phyloP scores from a whole-genome alignment of 1,140 invertebrate genomes.

The Aphelenchoides fujianensis region DNA sequence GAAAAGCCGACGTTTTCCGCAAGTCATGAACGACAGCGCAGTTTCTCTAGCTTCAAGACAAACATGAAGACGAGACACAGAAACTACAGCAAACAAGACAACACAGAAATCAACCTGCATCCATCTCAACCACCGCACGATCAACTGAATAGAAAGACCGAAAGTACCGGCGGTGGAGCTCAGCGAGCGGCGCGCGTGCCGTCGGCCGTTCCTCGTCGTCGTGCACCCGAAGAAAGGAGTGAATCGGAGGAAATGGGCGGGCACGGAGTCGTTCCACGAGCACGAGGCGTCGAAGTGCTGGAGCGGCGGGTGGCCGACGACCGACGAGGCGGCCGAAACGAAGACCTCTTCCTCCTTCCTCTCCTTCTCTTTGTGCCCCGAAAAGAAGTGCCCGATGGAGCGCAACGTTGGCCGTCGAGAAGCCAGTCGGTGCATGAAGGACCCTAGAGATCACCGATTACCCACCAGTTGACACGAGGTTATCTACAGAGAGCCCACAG shows the following conservation, averaged over 20 bases:
- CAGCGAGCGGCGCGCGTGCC: not conserved
- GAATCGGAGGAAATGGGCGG: not conserved
- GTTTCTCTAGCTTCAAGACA: not conserved
- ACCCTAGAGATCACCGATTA: no score
- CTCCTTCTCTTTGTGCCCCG: no score
- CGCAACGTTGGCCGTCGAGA: not conserved
- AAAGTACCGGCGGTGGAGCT: not conserved
- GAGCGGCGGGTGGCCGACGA: not conserved
- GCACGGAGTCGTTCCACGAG: slow-evolving; percentile 2
- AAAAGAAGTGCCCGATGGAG: not conserved
- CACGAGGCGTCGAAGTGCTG: not conserved
- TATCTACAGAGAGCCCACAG: no score
- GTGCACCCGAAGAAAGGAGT: slow-evolving; percentile 8
- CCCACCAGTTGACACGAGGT: no score
- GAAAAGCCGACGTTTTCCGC: no score
- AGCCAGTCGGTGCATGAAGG: not conserved
- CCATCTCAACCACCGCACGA: no score
- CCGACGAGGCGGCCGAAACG: not conserved
- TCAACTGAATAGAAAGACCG: no score
- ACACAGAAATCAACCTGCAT: no score
- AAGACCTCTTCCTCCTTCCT: not conserved
- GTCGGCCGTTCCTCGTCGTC: not conserved
- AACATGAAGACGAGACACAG: slow-evolving; percentile 7
- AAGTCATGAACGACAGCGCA: no score
- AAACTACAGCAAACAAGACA: slow-evolving; percentile 7